These are phyloP conservation scores for Sesia bembeciformis DNA, from an alignment of 2,888 invertebrate species.

Conservation along the genomic window DNA sequence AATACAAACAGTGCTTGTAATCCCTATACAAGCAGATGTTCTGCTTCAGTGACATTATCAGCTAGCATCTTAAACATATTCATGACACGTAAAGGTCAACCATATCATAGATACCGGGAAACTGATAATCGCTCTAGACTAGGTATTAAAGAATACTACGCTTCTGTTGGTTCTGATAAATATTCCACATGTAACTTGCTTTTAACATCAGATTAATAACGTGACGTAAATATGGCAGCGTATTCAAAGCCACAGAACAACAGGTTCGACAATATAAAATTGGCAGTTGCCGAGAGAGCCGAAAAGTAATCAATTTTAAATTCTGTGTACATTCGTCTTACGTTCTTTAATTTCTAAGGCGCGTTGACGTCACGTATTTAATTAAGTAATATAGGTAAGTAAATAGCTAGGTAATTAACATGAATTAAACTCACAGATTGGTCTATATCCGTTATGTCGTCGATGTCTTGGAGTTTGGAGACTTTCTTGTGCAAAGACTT, in stretches of 20 bases:
- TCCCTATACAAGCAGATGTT: no score
- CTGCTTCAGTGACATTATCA: no score
- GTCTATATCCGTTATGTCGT: background rate
- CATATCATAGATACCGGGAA: no score
- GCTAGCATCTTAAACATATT: background rate
- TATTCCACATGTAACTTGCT: background rate
- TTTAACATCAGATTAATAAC: background rate
- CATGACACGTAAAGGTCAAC: background rate
- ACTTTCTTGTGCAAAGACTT: conserved; percentile 50
- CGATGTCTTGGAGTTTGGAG: conserved; percentile 19
- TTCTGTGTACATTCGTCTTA: background rate
- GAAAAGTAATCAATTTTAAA: background rate
- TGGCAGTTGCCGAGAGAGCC: background rate
- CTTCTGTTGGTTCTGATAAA: background rate
- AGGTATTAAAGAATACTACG: background rate
- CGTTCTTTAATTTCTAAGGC: background rate
- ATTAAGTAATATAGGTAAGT: background rate
- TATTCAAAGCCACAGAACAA: background rate
- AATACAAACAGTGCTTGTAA: no score
- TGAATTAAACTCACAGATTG: background rate
- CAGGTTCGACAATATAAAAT: background rate
- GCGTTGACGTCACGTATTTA: background rate
- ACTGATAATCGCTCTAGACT: background rate
- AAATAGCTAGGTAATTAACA: background rate
- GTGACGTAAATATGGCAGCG: background rate